Evolutionary conservation across 1,140 invertebrate species (phyloP).

Genomic region (Heterodera carotae): DNA sequence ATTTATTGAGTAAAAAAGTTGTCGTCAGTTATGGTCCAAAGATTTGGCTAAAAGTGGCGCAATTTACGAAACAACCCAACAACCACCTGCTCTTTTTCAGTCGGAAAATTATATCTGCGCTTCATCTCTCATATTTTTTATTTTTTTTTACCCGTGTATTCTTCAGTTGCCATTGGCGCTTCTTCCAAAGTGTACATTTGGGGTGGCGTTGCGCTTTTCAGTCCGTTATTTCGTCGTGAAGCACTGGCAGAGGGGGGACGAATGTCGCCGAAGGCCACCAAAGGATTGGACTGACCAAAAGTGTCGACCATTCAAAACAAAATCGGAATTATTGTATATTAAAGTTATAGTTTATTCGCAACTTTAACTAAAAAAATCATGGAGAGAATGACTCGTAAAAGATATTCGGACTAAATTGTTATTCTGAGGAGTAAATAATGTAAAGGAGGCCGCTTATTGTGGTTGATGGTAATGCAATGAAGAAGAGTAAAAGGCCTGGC

Average conservation of each 20-base stretch:
- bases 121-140: not conserved
- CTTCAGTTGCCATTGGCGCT: conserved; percentile 14
- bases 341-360: not conserved
- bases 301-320: conserved; percentile 19
- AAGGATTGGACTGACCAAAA: conserved; percentile 21
- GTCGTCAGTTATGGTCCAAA: too few species aligned
- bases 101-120: too few species aligned
- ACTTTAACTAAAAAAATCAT: not conserved
- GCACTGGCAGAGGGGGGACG: conserved; percentile 10
- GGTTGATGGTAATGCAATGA: not conserved
- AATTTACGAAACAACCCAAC: too few species aligned
- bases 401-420: not conserved
- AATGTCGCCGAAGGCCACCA: conserved; percentile 16
- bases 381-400: not conserved
- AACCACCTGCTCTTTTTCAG: too few species aligned
- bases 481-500: not conserved
- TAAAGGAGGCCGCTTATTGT: not conserved
- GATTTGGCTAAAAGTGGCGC: too few species aligned
- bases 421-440: not conserved
- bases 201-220: conserved; percentile 23
- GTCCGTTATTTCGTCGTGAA: conserved; percentile 7
- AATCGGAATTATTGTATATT: not conserved
- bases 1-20: too few species aligned
- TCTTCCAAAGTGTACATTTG: conserved; percentile 27
- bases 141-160: conserved; percentile 7